Evolutionary conservation across 2,113 vertebrate species (phyloP).

Genomic region (Silurus asotus): DNA sequence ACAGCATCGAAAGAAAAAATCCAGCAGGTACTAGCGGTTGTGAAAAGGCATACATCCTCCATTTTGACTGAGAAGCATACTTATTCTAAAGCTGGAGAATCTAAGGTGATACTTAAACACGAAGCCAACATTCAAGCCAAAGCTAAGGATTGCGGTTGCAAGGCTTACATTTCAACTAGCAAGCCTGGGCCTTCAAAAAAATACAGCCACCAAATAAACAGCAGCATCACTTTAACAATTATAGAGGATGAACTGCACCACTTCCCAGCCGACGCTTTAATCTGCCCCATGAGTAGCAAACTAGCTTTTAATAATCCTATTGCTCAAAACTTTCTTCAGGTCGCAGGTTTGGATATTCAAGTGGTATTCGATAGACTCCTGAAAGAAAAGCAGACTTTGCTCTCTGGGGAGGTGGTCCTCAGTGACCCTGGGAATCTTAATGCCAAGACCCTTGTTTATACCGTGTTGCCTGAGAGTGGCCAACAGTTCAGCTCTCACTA

Average conservation of each 20-base stretch:
- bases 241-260: constrained; percentile 40
- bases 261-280: constrained; percentile 45
- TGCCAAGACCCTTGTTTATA: constrained; percentile 50
- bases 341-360: constrained; percentile 48
- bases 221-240: constrained; percentile 36
- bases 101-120: constrained; percentile 56
- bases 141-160: constrained; percentile 49
- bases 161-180: constrained; percentile 40
- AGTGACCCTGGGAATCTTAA: constrained; percentile 45
- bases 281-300: constrained; percentile 46
- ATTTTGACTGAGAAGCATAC: constrained; percentile 45
- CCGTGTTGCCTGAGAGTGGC: constrained; percentile 43
- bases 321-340: constrained; percentile 41
- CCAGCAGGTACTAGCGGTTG: constrained; percentile 30
- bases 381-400: constrained; percentile 42
- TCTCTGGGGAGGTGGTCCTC: constrained; percentile 49
- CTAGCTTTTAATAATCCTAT: constrained; percentile 42
- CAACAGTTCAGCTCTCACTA: neutral
- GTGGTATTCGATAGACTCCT: constrained; percentile 11
- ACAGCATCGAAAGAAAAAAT: constrained; percentile 55
- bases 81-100: constrained; percentile 59
- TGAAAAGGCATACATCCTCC: constrained; percentile 34
- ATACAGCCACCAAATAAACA: constrained; percentile 39
- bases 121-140: constrained; percentile 46
- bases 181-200: neutral